Evolutionary conservation across 2,888 invertebrate genomes (phyloP), one percentile per base, ranked within the genome.

Genomic region (Orthosia gothica): DNA sequence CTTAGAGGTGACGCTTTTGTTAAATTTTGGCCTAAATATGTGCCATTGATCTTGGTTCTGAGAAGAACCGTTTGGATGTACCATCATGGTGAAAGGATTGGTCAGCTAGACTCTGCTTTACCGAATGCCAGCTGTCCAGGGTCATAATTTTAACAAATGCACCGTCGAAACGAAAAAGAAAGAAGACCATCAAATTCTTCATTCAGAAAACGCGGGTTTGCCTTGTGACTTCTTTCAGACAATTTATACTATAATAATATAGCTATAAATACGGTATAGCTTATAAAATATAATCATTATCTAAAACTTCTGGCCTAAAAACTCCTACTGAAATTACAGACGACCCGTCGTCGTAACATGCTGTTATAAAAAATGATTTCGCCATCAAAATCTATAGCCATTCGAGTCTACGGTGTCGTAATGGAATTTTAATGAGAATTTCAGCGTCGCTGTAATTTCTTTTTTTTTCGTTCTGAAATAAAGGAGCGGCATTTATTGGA

Each of bases 361-460:
- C 88, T 89, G 87, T 87, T 87, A 88, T 86, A 87, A 87, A 90
- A 90, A 90, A 91, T 89, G 90, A 90, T 90, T 90, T 85, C 81
- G 72, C 85, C 88, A 83, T 89, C 88, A 91, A 92, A 91, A 91
- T 90, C 91, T 89, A 90, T 90, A 87, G 89, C 87, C 87, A 90
- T 92, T 93, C 89, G 85, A 90, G 79, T 83, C 88, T 85, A 88
- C 88, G 89, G 88, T 83, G 85, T 79, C 90, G 90, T 94, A 94
- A 94, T 94, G 94, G 94, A 94, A 94, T 94, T 94, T 94, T 94
- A 94, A 94, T 94, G 94, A 94, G 94, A 92, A 93, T 91, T 94
- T 93, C 92, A 91, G 92, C 91, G 90, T 91, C 91, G 85, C 83
- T 89, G 91, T 92, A 92, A 92, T 93, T 92, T 88, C 89, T 88